These are phyloP conservation scores for Steinernema feltiae DNA, from an alignment of 1,140 invertebrate species.

Conservation along the genomic window DNA sequence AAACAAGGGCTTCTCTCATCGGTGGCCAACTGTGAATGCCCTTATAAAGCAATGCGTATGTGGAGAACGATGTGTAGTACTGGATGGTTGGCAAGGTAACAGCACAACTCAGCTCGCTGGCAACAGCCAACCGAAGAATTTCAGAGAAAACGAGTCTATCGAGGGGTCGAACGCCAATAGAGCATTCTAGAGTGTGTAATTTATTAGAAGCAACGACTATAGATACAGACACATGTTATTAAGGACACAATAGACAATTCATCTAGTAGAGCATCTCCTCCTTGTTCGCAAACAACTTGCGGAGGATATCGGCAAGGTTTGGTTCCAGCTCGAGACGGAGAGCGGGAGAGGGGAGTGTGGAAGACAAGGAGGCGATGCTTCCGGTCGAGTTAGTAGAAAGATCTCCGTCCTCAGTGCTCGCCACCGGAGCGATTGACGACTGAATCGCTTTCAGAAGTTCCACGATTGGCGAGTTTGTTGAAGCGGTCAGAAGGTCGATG, in stretches of 20 bases:
- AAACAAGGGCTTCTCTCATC: too few relatives aligned
- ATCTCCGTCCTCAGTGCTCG: background rate
- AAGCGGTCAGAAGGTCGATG: background rate
- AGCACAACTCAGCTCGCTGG: too few relatives aligned
- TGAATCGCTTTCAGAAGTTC: background rate
- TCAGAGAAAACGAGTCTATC: too few relatives aligned
- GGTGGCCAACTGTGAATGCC: too few relatives aligned
- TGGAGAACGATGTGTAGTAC: too few relatives aligned
- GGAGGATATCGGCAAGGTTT: background rate
- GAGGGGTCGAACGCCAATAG: background rate
- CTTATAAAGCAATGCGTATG: too few relatives aligned
- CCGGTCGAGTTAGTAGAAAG: too few relatives aligned
- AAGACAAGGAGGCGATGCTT: background rate
- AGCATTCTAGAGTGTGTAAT: background rate
- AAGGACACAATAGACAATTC: conserved; percentile 19
- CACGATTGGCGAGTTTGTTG: background rate
- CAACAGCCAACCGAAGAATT: too few relatives aligned
- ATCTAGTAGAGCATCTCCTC: conserved; percentile 35
- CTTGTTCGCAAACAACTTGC: background rate
- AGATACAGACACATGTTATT: background rate
- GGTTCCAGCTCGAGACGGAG: background rate
- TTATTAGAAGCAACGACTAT: background rate
- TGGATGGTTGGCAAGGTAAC: too few relatives aligned
- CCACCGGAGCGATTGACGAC: background rate
- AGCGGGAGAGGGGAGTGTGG: background rate